Conservation (phyloP, 1,140 invertebrate species). For the Neodiprion virginianus region DNA sequence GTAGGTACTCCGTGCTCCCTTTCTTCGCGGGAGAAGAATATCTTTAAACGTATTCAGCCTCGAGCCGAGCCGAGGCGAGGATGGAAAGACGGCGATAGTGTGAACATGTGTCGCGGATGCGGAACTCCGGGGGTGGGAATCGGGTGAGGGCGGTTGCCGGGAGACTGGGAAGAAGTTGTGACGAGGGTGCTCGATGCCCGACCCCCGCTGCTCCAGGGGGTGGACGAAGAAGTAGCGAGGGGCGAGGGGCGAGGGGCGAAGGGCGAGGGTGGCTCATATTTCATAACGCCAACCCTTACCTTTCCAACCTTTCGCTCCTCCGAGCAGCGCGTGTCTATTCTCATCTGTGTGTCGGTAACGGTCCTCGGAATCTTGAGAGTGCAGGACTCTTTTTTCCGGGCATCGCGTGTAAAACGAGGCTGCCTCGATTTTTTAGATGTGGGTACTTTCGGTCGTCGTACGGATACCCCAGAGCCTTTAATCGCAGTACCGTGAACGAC, state of each 20-base stretch:
- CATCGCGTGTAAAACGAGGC: too few species aligned
- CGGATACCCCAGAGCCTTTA: background rate
- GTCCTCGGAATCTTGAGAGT: too few species aligned
- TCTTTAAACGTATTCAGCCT: conserved; percentile 4
- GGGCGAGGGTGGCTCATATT: background rate
- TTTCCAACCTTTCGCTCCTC: background rate
- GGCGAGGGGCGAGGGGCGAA: background rate
- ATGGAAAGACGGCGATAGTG: background rate
- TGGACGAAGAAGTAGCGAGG: too few species aligned
- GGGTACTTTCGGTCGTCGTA: too few species aligned
- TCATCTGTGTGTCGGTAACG: too few species aligned
- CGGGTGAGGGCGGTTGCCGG: background rate
- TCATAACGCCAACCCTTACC: conserved; percentile 6
- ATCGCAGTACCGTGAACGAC: background rate
- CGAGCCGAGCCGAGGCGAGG: background rate
- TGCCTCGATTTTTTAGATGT: too few species aligned
- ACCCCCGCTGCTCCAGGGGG: too few species aligned
- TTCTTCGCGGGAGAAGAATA: background rate
- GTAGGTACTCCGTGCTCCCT: background rate
- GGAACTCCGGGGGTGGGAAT: background rate
- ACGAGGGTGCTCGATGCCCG: background rate
- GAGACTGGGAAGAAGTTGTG: conserved; percentile 7
- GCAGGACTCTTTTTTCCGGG: too few species aligned
- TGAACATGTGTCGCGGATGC: conserved; percentile 6
- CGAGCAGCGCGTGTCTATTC: background rate